Evolutionary conservation across 2,888 invertebrate species (phyloP).

Genomic region (Erannis defoliaria): DNA sequence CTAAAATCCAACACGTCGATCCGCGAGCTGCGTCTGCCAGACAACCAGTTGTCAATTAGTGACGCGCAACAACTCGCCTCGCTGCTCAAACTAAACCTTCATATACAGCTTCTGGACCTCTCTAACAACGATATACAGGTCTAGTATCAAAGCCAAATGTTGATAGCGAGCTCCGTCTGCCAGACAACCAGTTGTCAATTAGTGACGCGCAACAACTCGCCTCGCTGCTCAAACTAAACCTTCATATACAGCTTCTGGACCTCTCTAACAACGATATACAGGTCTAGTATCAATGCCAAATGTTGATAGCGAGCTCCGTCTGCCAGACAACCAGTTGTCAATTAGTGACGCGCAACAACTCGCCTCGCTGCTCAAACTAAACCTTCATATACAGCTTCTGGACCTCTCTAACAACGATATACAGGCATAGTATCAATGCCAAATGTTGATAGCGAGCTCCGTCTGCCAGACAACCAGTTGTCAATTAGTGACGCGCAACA

Average conservation of each 20-base stretch:
- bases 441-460: too few relatives aligned
- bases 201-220: constrained; percentile 93
- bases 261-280: constrained; percentile 90
- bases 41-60: constrained; percentile 90
- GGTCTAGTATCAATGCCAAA: too few relatives aligned
- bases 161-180: constrained; percentile 94
- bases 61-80: constrained; percentile 93
- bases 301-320: constrained; percentile 93
- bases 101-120: constrained; percentile 93
- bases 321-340: constrained; percentile 93
- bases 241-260: constrained; percentile 92
- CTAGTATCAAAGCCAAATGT: too few relatives aligned
- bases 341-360: constrained; percentile 92
- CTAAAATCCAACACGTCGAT: constrained; percentile 92
- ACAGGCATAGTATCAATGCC: too few relatives aligned
- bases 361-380: constrained; percentile 90
- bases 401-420: constrained; percentile 92
- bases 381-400: constrained; percentile 91
- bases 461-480: constrained; percentile 93
- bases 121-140: constrained; percentile 89
- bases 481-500: constrained; percentile 91
- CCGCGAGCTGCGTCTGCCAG: constrained; percentile 93
- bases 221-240: constrained; percentile 91
- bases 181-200: constrained; percentile 92
- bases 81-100: constrained; percentile 90